phyloP scores from a whole-genome alignment of 2,888 invertebrate species.

The Parnassius apollo region DNA sequence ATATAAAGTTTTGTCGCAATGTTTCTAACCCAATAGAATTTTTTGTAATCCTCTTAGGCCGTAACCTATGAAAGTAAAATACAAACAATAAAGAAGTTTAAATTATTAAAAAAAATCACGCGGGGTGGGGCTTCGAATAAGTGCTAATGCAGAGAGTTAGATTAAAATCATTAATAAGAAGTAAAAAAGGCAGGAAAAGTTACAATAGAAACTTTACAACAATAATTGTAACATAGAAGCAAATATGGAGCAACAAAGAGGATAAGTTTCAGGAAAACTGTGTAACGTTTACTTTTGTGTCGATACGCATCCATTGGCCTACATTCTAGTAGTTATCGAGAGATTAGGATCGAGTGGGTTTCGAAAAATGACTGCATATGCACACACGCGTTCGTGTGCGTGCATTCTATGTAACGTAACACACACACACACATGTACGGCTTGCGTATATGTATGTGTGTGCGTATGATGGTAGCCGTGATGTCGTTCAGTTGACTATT shows the following conservation, averaged over 20 bases:
- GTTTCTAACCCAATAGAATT: no score
- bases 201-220: neutral
- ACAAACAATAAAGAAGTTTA: no score
- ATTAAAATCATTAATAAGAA: no score
- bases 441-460: neutral
- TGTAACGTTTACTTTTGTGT: neutral
- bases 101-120: no score
- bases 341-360: conserved; percentile 10
- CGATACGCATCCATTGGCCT: neutral
- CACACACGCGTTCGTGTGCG: neutral
- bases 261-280: neutral
- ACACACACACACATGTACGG: neutral
- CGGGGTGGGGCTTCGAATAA: no score
- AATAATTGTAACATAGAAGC: neutral
- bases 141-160: no score
- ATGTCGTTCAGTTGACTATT: neutral
- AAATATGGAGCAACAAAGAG: neutral
- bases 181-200: no score
- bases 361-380: conserved; percentile 6
- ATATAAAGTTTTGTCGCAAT: no score
- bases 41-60: no score
- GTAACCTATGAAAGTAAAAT: no score
- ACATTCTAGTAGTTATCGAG: conserved; percentile 3
- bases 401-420: neutral
- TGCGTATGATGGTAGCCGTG: neutral